Evolutionary conservation across 53 echinoderm and acorn worm species (phyloP).

Genomic region (Crossaster papposus): DNA sequence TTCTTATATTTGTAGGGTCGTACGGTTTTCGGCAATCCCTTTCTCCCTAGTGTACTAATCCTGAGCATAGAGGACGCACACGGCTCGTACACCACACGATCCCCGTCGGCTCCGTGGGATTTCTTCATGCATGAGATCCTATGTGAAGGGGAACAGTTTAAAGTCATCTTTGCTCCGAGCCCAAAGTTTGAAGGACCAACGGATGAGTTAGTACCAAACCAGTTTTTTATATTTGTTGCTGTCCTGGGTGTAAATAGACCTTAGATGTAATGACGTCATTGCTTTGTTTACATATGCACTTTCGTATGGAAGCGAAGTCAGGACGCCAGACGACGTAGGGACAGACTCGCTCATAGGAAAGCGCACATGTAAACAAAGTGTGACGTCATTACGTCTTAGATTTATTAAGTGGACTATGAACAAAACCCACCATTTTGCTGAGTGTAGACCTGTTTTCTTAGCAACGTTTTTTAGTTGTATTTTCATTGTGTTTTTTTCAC

Average conservation of each 20-base stretch:
- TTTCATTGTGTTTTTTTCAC: background rate
- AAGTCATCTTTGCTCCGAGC: conserved; percentile 85
- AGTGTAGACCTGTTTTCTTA: background rate
- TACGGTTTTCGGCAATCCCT: conserved; percentile 82
- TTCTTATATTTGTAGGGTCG: conserved; percentile 64
- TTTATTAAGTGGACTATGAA: no score
- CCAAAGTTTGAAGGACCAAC: conserved; percentile 82
- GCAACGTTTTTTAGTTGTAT: background rate
- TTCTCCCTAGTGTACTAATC: conserved; percentile 80
- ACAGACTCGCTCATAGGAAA: no score
- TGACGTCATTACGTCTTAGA: no score
- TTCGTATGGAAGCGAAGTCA: no score
- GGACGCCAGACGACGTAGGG: no score
- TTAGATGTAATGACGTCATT: no score
- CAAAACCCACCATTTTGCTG: background rate
- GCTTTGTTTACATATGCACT: no score
- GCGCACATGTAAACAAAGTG: no score
- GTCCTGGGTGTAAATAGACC: no score
- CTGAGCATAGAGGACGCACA: conserved; percentile 84
- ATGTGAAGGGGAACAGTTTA: conserved; percentile 85
- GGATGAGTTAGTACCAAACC: conserved; percentile 75
- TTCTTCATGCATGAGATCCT: conserved; percentile 87
- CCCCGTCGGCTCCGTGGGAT: conserved; percentile 76
- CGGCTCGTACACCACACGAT: conserved; percentile 82
- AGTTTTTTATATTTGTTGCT: background rate